These are phyloP conservation scores for Anticlea derivata DNA, from an alignment of 2,888 invertebrate genomes.

Conservation along the genomic window DNA sequence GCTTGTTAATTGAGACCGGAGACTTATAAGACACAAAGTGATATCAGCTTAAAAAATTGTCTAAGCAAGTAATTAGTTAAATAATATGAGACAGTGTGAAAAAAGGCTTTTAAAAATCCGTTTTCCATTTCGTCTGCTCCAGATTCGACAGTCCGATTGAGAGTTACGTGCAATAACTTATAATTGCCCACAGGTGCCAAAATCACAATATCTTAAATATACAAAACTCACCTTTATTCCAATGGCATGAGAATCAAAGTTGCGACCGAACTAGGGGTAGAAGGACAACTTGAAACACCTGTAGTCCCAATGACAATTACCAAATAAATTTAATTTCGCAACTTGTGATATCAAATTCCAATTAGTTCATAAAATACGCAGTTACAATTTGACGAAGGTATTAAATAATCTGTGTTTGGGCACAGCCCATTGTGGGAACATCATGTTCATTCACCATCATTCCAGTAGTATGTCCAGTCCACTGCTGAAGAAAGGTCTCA, in stretches of 20 bases:
- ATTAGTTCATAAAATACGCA: conserved; percentile 10
- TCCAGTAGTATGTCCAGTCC: no score
- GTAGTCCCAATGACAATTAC: conserved; percentile 33
- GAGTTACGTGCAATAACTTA: conserved; percentile 39
- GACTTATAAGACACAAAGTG: no score
- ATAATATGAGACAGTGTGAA: conserved; percentile 1
- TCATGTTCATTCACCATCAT: no score
- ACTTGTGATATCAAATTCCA: conserved; percentile 29
- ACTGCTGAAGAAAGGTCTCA: no score
- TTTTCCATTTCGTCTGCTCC: conserved; percentile 1
- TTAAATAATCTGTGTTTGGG: conserved; percentile 4
- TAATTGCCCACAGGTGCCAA: conserved; percentile 33
- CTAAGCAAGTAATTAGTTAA: background rate
- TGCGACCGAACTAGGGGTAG: background rate
- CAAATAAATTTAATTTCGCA: conserved; percentile 34
- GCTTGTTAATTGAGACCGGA: no score
- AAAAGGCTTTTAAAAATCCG: conserved; percentile 4
- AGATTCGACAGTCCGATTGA: conserved; percentile 29
- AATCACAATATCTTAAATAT: background rate
- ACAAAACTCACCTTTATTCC: conserved; percentile 17
- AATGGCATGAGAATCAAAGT: conserved; percentile 5
- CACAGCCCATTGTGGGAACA: no score
- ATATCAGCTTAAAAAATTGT: background rate
- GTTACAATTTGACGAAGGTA: conserved; percentile 5
- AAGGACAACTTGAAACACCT: conserved; percentile 27